Conservation (phyloP, 2,888 invertebrate genomes). For the Colostygia pectinataria region DNA sequence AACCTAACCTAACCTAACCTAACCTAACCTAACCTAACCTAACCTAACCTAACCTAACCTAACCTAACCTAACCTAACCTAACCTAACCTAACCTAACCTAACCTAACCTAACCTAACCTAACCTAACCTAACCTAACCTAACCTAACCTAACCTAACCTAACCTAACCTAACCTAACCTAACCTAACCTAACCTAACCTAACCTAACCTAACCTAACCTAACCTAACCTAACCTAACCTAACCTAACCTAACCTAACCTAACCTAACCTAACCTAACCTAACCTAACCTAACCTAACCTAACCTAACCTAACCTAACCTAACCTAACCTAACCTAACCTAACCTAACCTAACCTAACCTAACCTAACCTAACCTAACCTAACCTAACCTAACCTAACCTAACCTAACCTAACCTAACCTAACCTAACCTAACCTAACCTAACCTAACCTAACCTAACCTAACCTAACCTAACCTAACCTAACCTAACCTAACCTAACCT, state of each 20-base stretch:
- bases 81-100: constrained; percentile 34
- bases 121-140: constrained; percentile 41
- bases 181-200: constrained; percentile 32
- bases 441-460: constrained; percentile 1
- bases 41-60: constrained; percentile 32
- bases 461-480: constrained; percentile 23
- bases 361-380: too few species aligned
- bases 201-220: constrained; percentile 35
- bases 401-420: too few species aligned
- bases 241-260: constrained; percentile 21
- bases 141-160: constrained; percentile 42
- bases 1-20: constrained; percentile 38
- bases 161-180: constrained; percentile 39
- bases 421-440: too few species aligned
- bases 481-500: constrained; percentile 35
- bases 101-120: constrained; percentile 40
- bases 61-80: constrained; percentile 26
- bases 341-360: too few species aligned
- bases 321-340: too few species aligned
- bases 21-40: constrained; percentile 24
- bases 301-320: too few species aligned
- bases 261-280: too few species aligned
- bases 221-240: constrained; percentile 31
- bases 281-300: too few species aligned
- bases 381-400: too few species aligned